Conservation (phyloP, 2,113 vertebrate genomes). For the Psephotus haematonotus region DNA sequence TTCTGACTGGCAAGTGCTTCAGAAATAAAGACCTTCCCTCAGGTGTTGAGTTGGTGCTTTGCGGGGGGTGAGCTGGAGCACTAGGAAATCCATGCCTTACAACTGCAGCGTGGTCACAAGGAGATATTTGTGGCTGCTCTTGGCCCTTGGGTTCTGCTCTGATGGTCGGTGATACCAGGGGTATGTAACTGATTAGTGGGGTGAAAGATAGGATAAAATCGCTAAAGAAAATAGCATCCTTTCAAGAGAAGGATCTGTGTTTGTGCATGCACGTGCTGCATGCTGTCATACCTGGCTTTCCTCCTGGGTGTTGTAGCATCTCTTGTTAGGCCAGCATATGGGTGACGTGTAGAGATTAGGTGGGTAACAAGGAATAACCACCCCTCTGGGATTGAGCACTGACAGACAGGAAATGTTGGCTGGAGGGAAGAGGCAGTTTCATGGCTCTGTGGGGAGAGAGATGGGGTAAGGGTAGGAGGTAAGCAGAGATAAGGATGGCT, state of each 20-base stretch:
- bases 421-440: neutral
- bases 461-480: neutral
- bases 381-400: neutral
- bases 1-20: neutral
- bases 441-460: neutral
- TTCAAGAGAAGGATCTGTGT: neutral
- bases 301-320: neutral
- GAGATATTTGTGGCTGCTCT: neutral
- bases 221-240: neutral
- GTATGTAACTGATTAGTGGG: neutral
- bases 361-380: neutral
- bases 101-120: neutral
- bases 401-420: fast-evolving
- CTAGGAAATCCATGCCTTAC: neutral
- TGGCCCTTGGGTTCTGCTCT: neutral
- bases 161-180: fast-evolving
- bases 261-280: fast-evolving
- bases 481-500: neutral
- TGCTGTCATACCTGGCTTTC: neutral
- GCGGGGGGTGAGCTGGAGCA: neutral
- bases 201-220: fast-evolving
- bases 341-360: neutral
- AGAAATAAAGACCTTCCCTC: neutral
- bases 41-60: neutral
- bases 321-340: fast-evolving